A percentile compares a stretch with the other conserved stretches of the same genome.
Conservation (phyloP, 2,113 vertebrate genomes). For the Bettongia penicillata region DNA sequence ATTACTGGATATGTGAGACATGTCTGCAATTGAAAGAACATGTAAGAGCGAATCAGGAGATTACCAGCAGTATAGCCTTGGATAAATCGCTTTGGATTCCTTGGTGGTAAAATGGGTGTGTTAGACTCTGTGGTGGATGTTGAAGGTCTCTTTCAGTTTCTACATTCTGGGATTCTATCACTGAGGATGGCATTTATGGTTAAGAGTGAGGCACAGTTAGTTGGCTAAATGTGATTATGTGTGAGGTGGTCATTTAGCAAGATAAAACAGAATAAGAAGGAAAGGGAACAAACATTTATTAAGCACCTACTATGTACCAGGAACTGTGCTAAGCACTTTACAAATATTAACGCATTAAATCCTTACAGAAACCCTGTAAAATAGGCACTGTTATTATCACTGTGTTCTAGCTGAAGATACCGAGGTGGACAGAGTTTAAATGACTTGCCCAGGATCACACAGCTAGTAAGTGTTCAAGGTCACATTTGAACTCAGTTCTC, state of each 20-base stretch:
- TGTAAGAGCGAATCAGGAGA: constrained; percentile 14
- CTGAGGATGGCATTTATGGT: constrained; percentile 26
- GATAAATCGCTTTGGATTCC: constrained; percentile 14
- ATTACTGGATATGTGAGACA: not conserved
- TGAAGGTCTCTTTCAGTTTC: constrained; percentile 31
- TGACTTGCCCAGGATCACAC: not conserved
- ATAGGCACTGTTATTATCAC: not conserved
- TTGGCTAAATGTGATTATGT: constrained; percentile 27
- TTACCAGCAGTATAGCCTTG: not conserved
- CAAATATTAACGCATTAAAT: not conserved
- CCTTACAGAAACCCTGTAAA: not conserved
- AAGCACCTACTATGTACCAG: not conserved
- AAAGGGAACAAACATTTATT: constrained; percentile 23
- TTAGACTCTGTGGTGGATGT: constrained; percentile 8
- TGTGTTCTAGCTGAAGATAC: not conserved
- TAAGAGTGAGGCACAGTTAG: not conserved
- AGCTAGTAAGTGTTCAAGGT: not conserved
- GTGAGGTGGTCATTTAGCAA: not conserved
- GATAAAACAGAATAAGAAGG: constrained; percentile 25
- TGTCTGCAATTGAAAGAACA: not conserved
- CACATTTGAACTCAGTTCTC: not conserved
- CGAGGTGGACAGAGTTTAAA: not conserved
- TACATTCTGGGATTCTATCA: constrained; percentile 17
- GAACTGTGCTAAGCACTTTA: constrained; percentile 19
- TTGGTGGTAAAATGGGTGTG: constrained; percentile 34